phyloP scores from a whole-genome alignment of 2,888 invertebrate species.

The Brenthis ino region DNA sequence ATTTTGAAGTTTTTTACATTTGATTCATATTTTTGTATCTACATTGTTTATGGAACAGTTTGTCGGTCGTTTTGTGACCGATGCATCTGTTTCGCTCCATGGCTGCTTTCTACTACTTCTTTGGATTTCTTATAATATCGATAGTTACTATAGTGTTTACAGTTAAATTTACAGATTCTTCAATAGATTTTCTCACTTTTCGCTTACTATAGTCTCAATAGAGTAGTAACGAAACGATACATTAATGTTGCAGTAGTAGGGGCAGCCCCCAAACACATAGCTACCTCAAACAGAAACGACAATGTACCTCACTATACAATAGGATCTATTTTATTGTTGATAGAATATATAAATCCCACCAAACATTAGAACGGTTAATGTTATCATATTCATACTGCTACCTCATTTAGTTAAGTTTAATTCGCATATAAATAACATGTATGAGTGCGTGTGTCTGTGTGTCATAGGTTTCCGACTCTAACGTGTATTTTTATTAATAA shows the following conservation, averaged over 20 bases:
- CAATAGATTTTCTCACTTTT: too few species aligned
- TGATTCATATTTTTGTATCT: slow-evolving; percentile 43
- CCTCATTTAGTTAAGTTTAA: slow-evolving; percentile 72
- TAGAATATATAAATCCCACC: slow-evolving; percentile 77
- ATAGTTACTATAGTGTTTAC: too few species aligned
- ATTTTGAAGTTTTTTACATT: slow-evolving; percentile 48
- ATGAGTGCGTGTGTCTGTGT: slow-evolving; percentile 20
- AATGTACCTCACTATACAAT: slow-evolving; percentile 77
- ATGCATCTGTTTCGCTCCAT: neutral
- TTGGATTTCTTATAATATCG: neutral
- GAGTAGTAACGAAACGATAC: too few species aligned
- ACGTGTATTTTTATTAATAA: neutral
- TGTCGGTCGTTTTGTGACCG: neutral
- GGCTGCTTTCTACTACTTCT: neutral
- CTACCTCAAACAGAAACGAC: slow-evolving; percentile 73
- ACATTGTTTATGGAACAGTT: slow-evolving; percentile 26
- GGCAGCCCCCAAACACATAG: slow-evolving; percentile 38
- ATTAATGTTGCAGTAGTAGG: neutral
- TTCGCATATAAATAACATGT: slow-evolving; percentile 42
- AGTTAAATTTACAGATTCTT: too few species aligned
- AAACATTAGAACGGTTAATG: slow-evolving; percentile 70
- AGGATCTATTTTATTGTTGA: slow-evolving; percentile 73
- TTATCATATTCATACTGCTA: slow-evolving; percentile 75
- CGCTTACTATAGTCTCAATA: too few species aligned
- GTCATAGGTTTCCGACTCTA: slow-evolving; percentile 9